Conservation (phyloP, 2,797 vertebrate genomes). For the Tapirus indicus region DNA sequence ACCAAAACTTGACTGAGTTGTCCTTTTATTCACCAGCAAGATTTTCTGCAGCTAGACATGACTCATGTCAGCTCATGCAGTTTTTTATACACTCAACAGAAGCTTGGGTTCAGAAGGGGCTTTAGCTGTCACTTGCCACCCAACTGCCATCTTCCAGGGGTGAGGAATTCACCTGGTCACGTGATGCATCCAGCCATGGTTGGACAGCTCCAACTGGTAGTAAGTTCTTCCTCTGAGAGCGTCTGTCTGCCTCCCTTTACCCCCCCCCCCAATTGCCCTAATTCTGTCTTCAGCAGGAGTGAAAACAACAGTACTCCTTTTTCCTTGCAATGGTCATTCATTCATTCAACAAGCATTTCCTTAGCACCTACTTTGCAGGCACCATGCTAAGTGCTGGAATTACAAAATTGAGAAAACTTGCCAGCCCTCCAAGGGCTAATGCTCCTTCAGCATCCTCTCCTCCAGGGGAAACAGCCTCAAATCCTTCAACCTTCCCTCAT, state of each 20-base stretch:
- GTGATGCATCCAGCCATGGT: neutral
- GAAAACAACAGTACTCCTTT: neutral
- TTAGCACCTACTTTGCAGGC: neutral
- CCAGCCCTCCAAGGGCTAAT: neutral
- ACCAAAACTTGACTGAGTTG: constrained; percentile 38
- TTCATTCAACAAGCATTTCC: neutral
- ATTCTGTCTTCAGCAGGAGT: neutral
- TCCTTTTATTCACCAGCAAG: constrained; percentile 21
- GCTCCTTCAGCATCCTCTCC: neutral
- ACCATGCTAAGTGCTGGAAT: neutral
- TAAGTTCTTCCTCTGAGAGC: neutral
- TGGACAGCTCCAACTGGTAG: neutral
- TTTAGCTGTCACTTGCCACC: neutral
- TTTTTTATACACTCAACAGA: constrained; percentile 36
- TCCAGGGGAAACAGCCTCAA: neutral
- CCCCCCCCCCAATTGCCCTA: neutral
- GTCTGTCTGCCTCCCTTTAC: neutral
- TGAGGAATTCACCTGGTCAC: neutral
- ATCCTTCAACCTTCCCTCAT: neutral
- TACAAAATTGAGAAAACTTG: neutral
- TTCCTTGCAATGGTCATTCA: neutral
- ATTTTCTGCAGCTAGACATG: constrained; percentile 39
- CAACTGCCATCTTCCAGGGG: neutral
- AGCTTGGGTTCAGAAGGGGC: neutral
- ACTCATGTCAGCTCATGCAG: neutral